These are phyloP conservation scores for Formicarius rufipectus DNA, from an alignment of 2,113 vertebrate genomes.

Conservation along the genomic window DNA sequence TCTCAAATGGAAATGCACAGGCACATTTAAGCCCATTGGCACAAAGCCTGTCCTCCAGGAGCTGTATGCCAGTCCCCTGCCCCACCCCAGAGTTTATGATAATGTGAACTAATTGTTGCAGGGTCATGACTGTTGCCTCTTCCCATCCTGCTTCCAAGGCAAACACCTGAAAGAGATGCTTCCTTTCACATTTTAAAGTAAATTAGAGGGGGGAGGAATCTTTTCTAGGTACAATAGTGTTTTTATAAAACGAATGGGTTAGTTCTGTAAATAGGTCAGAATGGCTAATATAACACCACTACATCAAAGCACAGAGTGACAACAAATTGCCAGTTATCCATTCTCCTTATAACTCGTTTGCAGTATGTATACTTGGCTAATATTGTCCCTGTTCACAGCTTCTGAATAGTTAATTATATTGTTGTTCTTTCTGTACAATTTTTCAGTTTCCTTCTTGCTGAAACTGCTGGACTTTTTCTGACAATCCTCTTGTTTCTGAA, in stretches of 20 bases:
- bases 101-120: not conserved
- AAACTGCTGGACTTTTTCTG: not conserved
- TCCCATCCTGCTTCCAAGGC: not conserved
- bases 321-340: not conserved
- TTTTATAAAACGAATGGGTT: not conserved
- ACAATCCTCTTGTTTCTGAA: not conserved
- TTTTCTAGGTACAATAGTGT: not conserved
- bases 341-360: not conserved
- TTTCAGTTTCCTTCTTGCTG: constrained; percentile 7
- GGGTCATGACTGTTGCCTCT: not conserved
- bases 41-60: not conserved
- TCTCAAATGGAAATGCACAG: not conserved
- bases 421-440: not conserved
- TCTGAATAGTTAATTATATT: not conserved
- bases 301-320: not conserved
- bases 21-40: not conserved
- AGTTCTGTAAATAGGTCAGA: not conserved
- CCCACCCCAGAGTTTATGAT: not conserved
- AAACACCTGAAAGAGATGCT: not conserved
- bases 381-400: not conserved
- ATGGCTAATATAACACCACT: not conserved
- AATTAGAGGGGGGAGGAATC: not conserved
- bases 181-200: not conserved
- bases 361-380: not conserved
- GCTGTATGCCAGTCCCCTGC: not conserved